Evolutionary conservation across 2,797 vertebrate genomes (phyloP).

Genomic region (Myoxocephalus aenaeus): DNA sequence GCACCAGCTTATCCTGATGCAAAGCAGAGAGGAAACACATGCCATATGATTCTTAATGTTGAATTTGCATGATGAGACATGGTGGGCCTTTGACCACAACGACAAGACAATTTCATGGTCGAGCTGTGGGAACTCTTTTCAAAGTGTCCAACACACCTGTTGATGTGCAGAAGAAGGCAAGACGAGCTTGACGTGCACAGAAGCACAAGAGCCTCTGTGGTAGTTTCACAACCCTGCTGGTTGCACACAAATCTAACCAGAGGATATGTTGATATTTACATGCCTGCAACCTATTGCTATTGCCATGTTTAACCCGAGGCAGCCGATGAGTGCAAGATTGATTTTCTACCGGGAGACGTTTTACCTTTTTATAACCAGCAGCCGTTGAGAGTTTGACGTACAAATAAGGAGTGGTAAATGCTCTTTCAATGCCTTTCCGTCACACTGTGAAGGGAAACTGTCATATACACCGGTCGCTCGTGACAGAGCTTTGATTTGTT

Average conservation of each 20-base stretch:
- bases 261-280: no score
- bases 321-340: background rate
- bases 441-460: background rate
- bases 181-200: background rate
- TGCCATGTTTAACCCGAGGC: no score
- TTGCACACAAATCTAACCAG: no score
- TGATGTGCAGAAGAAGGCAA: no score
- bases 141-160: background rate
- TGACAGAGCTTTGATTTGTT: conserved; percentile 29
- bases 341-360: background rate
- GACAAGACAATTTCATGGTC: no score
- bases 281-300: no score
- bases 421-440: conserved; percentile 9
- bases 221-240: background rate
- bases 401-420: background rate
- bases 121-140: background rate
- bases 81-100: no score
- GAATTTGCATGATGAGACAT: background rate
- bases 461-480: background rate
- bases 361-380: background rate
- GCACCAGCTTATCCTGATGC: background rate
- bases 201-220: background rate
- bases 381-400: background rate
- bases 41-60: background rate
- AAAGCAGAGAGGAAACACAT: background rate